Evolutionary conservation across 2,888 invertebrate species (phyloP).

Genomic region (Pollenia angustigena): DNA sequence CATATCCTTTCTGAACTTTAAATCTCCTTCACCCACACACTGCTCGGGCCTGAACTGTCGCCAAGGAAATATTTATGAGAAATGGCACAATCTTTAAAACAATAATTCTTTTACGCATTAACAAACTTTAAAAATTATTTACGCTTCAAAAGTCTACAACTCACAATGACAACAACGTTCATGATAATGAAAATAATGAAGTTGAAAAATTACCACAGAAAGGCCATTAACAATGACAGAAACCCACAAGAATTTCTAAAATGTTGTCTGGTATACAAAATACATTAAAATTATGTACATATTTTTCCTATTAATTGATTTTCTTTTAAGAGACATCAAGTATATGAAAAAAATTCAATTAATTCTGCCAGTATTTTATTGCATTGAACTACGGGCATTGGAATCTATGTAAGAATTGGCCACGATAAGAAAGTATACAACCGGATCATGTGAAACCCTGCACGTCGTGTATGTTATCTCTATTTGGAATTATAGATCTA

Average conservation of each 20-base stretch:
- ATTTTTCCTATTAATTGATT: no score
- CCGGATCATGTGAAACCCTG: no score
- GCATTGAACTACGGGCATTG: no score
- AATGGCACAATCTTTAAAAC: constrained; percentile 64
- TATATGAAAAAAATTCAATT: no score
- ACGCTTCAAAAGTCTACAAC: constrained; percentile 39
- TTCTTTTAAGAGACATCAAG: no score
- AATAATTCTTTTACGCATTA: constrained; percentile 74
- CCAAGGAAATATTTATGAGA: constrained; percentile 56
- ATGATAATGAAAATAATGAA: constrained; percentile 5
- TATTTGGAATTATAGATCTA: no score
- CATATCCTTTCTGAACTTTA: background rate
- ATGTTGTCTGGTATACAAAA: no score
- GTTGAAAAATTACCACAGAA: constrained; percentile 21
- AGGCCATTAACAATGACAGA: background rate
- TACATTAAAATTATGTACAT: no score
- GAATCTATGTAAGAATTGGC: no score
- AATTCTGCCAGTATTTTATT: no score
- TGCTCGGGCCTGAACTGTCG: background rate
- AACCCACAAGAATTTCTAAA: background rate
- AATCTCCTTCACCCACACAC: background rate
- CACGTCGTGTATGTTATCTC: no score
- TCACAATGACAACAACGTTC: background rate
- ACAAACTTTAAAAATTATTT: constrained; percentile 70
- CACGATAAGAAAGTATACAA: no score